Evolutionary conservation across 2,888 invertebrate species (phyloP).

Genomic region (Ormyrus rosae): DNA sequence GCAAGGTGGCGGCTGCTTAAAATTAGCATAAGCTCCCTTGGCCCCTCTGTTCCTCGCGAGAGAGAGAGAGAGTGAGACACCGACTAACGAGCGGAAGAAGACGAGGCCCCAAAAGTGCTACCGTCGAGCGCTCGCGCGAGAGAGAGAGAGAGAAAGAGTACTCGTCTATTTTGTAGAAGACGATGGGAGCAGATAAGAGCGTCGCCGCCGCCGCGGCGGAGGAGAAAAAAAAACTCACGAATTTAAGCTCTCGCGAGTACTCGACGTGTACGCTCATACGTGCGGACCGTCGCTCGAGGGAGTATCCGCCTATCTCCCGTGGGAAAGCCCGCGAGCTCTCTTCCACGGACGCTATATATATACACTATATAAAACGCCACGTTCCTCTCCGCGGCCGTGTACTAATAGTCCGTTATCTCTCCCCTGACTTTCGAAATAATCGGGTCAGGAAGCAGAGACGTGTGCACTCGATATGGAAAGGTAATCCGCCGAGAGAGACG

Average conservation of each 20-base stretch:
- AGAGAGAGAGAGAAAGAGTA: conserved; percentile 3
- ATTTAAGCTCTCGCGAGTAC: neutral
- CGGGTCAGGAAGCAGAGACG: conserved; percentile 45
- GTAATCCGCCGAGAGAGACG: neutral
- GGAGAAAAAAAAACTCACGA: neutral
- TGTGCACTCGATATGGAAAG: conserved; percentile 31
- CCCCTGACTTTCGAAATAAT: conserved; percentile 49
- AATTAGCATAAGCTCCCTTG: conserved; percentile 72
- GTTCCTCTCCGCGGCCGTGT: neutral
- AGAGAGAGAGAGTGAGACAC: conserved; percentile 12
- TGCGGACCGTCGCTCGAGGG: too few relatives aligned
- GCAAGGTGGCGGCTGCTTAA: conserved; percentile 67
- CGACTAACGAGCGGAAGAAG: conserved; percentile 72
- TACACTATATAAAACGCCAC: too few relatives aligned
- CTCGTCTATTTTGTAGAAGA: conserved; percentile 1
- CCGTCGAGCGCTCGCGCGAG: conserved; percentile 12
- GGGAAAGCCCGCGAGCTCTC: conserved; percentile 10
- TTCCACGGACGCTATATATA: neutral
- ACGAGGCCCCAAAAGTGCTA: conserved; percentile 72
- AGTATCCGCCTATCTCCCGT: neutral
- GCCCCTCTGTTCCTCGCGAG: conserved; percentile 56
- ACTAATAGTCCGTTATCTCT: conserved; percentile 32
- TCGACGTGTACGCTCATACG: neutral
- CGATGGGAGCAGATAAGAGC: neutral
- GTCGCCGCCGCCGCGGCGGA: neutral